Evolutionary conservation across 2,113 vertebrate genomes (phyloP).

Genomic region (Campylorhamphus procurvoides): DNA sequence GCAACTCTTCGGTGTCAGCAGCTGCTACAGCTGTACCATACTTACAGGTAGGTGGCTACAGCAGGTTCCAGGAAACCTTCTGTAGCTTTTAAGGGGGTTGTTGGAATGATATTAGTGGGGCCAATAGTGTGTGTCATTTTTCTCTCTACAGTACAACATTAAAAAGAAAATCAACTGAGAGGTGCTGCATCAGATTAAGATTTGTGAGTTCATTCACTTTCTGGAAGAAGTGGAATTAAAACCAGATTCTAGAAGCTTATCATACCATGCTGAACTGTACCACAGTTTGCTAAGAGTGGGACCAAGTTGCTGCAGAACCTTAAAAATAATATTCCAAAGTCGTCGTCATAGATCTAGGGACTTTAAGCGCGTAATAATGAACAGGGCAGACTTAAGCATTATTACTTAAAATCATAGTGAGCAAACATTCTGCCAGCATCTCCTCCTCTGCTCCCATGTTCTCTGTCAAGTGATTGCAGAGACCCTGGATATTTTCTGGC

Average conservation of each 20-base stretch:
- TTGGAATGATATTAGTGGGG: neutral
- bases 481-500: neutral
- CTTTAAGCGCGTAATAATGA: neutral
- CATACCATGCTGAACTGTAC: neutral
- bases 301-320: neutral
- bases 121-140: neutral
- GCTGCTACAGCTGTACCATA: neutral
- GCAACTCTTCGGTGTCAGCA: neutral
- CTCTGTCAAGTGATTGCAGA: neutral
- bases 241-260: neutral
- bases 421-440: neutral
- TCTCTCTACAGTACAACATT: neutral
- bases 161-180: neutral
- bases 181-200: neutral
- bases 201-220: neutral
- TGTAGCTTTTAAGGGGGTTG: neutral
- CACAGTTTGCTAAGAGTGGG: neutral
- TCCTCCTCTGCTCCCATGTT: neutral
- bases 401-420: neutral
- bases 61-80: neutral
- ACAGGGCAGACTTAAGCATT: neutral
- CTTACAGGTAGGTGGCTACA: neutral
- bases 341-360: neutral
- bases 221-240: neutral
- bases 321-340: neutral